Conservation (phyloP, 2,113 vertebrate genomes). For the Takifugu bimaculatus region DNA sequence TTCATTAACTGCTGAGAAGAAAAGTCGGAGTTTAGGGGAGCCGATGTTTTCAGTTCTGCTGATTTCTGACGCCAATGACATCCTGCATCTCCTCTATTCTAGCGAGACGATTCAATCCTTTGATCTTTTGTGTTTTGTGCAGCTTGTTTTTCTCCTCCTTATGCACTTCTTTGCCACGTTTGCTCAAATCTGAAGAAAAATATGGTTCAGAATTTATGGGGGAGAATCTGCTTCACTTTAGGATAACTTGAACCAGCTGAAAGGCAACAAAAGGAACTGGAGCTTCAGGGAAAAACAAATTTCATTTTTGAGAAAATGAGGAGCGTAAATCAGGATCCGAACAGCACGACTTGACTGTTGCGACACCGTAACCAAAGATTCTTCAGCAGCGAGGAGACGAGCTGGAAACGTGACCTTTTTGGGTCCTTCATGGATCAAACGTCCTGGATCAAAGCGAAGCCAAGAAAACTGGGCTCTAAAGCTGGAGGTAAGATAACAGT, state of each 20-base stretch:
- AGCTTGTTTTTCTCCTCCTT: no score
- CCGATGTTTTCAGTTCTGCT: constrained; percentile 7
- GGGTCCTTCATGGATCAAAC: no score
- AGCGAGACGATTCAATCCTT: background rate
- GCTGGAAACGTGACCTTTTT: no score
- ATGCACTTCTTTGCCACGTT: background rate
- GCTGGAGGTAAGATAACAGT: no score
- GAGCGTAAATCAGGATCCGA: no score
- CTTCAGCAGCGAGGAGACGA: no score
- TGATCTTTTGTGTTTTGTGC: no score
- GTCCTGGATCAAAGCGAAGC: no score
- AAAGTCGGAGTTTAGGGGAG: constrained; percentile 12
- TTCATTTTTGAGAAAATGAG: background rate
- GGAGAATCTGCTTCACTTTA: background rate
- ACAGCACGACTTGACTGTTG: no score
- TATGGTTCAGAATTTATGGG: no score
- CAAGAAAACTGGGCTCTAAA: no score
- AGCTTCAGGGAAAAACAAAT: background rate
- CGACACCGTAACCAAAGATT: no score
- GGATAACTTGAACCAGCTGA: background rate
- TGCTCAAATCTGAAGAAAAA: background rate
- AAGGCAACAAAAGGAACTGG: background rate
- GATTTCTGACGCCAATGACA: background rate
- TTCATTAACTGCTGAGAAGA: constrained; percentile 33
- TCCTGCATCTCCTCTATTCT: background rate